phyloP scores from a whole-genome alignment of 2,113 vertebrate genomes.

The Nyctereutes procyonoides region DNA sequence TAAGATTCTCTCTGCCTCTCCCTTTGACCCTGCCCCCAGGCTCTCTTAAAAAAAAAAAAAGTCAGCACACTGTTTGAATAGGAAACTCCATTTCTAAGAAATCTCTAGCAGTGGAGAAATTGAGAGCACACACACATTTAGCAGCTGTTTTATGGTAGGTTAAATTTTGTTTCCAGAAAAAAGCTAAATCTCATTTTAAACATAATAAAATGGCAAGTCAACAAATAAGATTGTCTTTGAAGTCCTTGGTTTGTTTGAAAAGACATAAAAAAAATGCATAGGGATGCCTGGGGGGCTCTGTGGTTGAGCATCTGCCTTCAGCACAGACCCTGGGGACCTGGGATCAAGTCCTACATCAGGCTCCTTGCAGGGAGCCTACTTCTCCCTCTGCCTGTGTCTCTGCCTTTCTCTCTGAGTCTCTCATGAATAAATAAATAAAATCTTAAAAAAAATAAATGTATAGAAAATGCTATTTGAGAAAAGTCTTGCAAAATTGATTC shows the following conservation, averaged over 20 bases:
- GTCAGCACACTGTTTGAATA: not conserved
- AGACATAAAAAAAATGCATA: not conserved
- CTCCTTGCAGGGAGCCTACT: not conserved
- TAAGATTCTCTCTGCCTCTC: not conserved
- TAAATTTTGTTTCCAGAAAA: not conserved
- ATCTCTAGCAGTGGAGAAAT: not conserved
- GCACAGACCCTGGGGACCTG: not conserved
- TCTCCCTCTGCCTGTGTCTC: not conserved
- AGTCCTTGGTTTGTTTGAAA: not conserved
- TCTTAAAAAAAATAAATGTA: not conserved
- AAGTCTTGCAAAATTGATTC: not conserved
- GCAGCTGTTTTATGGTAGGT: not conserved
- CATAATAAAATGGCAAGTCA: not conserved
- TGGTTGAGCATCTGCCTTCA: not conserved
- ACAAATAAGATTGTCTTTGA: not conserved
- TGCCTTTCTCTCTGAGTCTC: not conserved
- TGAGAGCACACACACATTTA: not conserved
- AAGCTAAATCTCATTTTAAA: not conserved
- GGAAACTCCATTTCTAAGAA: not conserved
- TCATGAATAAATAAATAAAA: not conserved
- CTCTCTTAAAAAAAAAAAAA: not conserved
- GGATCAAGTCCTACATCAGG: not conserved
- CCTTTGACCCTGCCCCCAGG: not conserved
- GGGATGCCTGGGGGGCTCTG: rapidly evolving
- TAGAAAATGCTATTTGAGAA: not conserved